Evolutionary conservation across 2,888 invertebrate genomes (phyloP), one percentile per base, ranked within the genome.

Genomic region (Cantharis nigra): DNA sequence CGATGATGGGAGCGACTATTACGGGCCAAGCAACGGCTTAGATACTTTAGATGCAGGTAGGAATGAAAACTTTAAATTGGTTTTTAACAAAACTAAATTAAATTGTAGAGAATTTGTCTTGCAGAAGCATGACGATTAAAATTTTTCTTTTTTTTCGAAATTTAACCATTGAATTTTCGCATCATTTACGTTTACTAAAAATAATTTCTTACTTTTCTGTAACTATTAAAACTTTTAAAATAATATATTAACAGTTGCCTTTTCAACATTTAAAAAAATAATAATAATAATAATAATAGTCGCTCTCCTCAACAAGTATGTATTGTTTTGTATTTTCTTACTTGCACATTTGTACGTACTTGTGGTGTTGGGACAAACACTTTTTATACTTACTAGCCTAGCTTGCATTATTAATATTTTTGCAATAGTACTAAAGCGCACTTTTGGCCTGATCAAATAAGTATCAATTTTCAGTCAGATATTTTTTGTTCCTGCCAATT

Each of bases 281-380:
- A 70, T 70, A 70, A 70, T 70, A 70, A 72, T 33, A 69, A 69
- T 20, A 20, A 20, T 70, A 70, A 70, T 33, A 75, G 79, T 81
- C 83, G 86, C 87, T 86, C 87, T 87, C 86, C 85, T 86, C 86
- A 86, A 85, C 85, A 86, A 85, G 86, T 86, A 87, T 84, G 87
- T 86, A 86, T 83, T 65, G 69, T 26, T 67, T 63, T 11, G 62
- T 33, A 23, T 63, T 74, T 62, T 71, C 63, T 71, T 71, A 14
- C 67, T 23, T 69, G 78, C 78, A 79, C 76, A 49, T 14, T 75
- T 72, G 69, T 76, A 79, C 79, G 75, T 77, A 79, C 76, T 79
- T 77, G 76, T 79, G 77, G 79, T 79, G 73, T 62, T 71, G 78
- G 78, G 78, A 49, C 49, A 49, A 49, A 49, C 49, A 49, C 49